Percentiles rank a stretch among this genome's conserved stretches.
These are phyloP conservation scores for Lithophane socia DNA, from an alignment of 2,888 invertebrate species.

Conservation along the genomic window DNA sequence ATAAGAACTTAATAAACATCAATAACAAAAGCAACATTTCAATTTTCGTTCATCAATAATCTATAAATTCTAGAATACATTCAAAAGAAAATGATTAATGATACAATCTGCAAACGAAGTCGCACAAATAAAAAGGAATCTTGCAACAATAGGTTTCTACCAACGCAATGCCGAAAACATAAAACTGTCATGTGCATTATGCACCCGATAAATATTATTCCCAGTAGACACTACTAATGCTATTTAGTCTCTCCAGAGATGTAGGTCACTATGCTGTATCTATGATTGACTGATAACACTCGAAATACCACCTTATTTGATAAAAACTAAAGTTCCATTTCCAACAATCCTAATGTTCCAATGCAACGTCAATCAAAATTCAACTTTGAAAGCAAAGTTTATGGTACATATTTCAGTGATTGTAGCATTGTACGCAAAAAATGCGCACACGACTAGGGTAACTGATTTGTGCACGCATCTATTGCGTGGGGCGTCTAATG, in stretches of 20 bases:
- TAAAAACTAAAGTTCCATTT: conserved; percentile 73
- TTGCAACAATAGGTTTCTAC: conserved; percentile 77
- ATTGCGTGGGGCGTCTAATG: conserved; percentile 85
- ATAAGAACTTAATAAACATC: background rate
- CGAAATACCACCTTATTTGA: conserved; percentile 70
- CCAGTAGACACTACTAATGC: conserved; percentile 85
- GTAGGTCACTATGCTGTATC: conserved; percentile 88
- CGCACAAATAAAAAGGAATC: conserved; percentile 76
- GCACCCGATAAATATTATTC: conserved; percentile 89
- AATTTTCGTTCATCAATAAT: conserved; percentile 43
- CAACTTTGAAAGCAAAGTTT: conserved; percentile 30
- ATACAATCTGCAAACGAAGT: conserved; percentile 59
- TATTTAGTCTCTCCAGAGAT: conserved; percentile 87
- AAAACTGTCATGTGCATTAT: conserved; percentile 90
- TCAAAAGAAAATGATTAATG: conserved; percentile 61
- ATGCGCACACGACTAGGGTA: conserved; percentile 44
- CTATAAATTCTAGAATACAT: conserved; percentile 8
- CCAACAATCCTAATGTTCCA: conserved; percentile 45
- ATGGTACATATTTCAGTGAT: conserved; percentile 44
- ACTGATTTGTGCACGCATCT: conserved; percentile 79
- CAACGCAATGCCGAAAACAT: conserved; percentile 87
- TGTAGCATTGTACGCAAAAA: conserved; percentile 30
- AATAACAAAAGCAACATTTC: conserved; percentile 9
- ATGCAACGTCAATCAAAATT: conserved; percentile 44
- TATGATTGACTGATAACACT: conserved; percentile 66